These are phyloP conservation scores for Cosmorhoe ocellata DNA, from an alignment of 2,888 invertebrate species.

Conservation along the genomic window DNA sequence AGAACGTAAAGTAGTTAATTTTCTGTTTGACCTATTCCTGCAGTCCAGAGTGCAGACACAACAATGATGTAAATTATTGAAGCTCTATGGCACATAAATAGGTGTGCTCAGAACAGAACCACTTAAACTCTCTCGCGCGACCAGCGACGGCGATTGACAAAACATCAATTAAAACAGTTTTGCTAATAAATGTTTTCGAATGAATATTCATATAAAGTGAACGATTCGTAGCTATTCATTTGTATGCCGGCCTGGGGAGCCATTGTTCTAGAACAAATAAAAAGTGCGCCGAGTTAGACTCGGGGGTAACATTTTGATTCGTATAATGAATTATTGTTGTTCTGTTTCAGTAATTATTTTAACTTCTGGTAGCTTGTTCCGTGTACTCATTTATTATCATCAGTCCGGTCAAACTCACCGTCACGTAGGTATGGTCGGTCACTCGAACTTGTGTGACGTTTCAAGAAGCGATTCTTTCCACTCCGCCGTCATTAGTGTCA, in stretches of 20 bases:
- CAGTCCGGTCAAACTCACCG: no score
- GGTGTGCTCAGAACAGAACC: not conserved
- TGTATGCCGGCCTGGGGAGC: constrained; percentile 6
- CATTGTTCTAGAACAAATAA: constrained; percentile 28
- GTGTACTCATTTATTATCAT: no score
- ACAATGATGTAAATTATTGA: not conserved
- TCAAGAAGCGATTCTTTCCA: not conserved
- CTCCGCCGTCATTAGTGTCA: not conserved
- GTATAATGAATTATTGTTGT: constrained; percentile 18
- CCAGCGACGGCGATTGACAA: not conserved
- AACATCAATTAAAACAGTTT: constrained; percentile 4
- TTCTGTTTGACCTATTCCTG: no score
- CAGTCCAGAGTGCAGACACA: no score
- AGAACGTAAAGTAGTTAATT: no score
- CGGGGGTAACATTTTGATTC: constrained; percentile 14
- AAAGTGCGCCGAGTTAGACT: constrained; percentile 20
- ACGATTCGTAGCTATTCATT: constrained; percentile 21
- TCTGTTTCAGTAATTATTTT: constrained; percentile 1
- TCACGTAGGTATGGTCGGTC: no score
- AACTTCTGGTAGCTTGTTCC: not conserved
- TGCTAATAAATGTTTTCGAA: not conserved
- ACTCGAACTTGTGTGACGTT: not conserved
- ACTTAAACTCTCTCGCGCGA: not conserved
- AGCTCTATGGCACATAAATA: not conserved
- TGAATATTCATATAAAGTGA: constrained; percentile 15